Evolutionary conservation across 2,888 invertebrate species (phyloP).

Genomic region (Girardia tigrina): DNA sequence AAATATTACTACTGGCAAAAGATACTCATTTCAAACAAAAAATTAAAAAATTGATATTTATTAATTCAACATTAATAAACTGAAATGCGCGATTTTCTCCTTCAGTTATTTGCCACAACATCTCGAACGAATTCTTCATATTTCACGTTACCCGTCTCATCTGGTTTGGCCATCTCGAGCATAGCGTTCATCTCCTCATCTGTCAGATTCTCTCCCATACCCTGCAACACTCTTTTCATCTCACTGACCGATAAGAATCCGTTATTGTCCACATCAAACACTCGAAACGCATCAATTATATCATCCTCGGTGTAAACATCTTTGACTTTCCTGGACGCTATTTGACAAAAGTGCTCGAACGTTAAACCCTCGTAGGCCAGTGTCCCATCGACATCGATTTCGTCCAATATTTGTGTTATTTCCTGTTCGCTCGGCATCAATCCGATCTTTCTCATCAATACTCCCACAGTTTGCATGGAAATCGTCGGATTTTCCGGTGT

Average conservation of each 20-base stretch:
- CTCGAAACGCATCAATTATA: constrained; percentile 33
- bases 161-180: constrained; percentile 29
- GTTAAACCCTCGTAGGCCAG: constrained; percentile 26
- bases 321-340: constrained; percentile 30
- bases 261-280: constrained; percentile 32
- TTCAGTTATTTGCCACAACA: constrained; percentile 27
- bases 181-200: constrained; percentile 33
- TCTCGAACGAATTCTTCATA: constrained; percentile 34
- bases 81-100: too few species aligned
- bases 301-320: constrained; percentile 31
- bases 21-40: too few species aligned
- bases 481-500: background rate
- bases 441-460: constrained; percentile 26
- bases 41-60: too few species aligned
- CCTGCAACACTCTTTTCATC: constrained; percentile 25
- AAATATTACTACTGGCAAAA: too few species aligned
- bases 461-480: constrained; percentile 16
- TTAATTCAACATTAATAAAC: too few species aligned
- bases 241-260: constrained; percentile 31
- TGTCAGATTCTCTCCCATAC: constrained; percentile 30
- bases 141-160: constrained; percentile 31
- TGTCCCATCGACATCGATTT: constrained; percentile 33
- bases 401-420: constrained; percentile 30
- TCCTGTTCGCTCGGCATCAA: constrained; percentile 29
- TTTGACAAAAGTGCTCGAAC: constrained; percentile 28